A percentile compares a stretch with the other conserved stretches of the same genome.
Evolutionary conservation across 1,140 invertebrate species (phyloP).

Genomic region (Lycorma delicatula): DNA sequence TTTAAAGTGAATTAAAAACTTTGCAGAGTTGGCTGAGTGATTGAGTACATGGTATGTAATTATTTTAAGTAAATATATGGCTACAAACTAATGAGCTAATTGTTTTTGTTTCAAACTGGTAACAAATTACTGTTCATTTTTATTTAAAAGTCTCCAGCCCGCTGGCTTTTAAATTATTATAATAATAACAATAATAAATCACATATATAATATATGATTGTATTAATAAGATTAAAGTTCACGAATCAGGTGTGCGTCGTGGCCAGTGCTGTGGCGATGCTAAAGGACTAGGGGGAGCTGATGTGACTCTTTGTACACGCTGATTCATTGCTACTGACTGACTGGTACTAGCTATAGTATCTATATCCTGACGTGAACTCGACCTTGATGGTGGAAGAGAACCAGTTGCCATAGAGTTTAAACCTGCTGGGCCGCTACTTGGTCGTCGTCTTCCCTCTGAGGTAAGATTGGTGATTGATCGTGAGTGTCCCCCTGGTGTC

Average conservation of each 20-base stretch:
- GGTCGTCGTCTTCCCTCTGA: not conserved
- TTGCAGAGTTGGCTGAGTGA: no score
- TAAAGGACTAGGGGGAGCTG: not conserved
- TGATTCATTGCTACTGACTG: not conserved
- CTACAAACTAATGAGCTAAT: no score
- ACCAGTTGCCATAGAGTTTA: not conserved
- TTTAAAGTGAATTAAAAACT: no score
- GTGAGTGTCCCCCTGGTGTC: not conserved
- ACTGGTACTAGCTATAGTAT: not conserved
- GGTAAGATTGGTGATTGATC: not conserved
- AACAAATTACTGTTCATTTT: no score
- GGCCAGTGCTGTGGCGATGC: not conserved
- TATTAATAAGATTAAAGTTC: no score
- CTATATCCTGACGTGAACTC: not conserved
- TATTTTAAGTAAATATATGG: no score
- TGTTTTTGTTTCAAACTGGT: no score
- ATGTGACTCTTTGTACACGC: not conserved
- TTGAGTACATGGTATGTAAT: no score
- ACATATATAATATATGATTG: no score
- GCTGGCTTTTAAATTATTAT: no score
- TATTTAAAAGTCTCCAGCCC: no score
- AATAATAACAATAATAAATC: no score
- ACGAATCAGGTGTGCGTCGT: not conserved
- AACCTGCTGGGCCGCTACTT: not conserved
- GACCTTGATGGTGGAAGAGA: not conserved